A percentile compares a stretch with the other conserved stretches of the same genome.
Evolutionary conservation across 64 coral and sea anemone species (phyloP).

Genomic region (Montipora efflorescens): DNA sequence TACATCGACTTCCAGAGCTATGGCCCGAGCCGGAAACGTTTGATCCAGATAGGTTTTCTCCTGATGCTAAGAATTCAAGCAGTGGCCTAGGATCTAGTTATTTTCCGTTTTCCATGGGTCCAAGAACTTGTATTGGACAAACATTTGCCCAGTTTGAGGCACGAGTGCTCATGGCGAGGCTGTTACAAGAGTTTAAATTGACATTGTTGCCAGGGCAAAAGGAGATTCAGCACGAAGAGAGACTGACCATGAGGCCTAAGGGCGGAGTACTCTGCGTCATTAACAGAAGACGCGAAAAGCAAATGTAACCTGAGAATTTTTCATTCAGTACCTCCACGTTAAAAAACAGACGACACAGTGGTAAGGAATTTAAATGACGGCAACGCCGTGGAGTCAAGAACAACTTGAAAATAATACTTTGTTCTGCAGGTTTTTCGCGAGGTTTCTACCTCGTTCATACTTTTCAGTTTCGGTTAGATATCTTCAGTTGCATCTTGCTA

Average conservation of each 20-base stretch:
- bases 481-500: too few species aligned
- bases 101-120: slow-evolving; percentile 83
- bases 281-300: slow-evolving; percentile 24
- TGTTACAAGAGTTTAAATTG: slow-evolving; percentile 83
- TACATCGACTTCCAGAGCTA: slow-evolving; percentile 35
- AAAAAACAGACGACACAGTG: too few species aligned
- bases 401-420: too few species aligned
- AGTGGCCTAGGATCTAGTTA: slow-evolving; percentile 1
- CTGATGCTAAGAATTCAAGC: neutral
- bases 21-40: slow-evolving; percentile 77
- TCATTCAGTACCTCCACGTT: too few species aligned
- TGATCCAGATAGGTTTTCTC: slow-evolving; percentile 82
- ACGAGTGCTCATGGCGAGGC: slow-evolving; percentile 75
- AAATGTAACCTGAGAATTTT: neutral
- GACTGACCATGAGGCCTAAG: slow-evolving; percentile 55
- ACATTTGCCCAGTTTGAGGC: slow-evolving; percentile 88
- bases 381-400: too few species aligned
- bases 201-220: slow-evolving; percentile 67
- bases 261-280: slow-evolving; percentile 78
- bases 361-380: too few species aligned
- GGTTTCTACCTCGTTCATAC: too few species aligned
- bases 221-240: slow-evolving; percentile 19
- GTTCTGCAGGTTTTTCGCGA: too few species aligned
- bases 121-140: slow-evolving; percentile 83
- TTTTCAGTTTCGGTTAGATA: too few species aligned